phyloP scores from a whole-genome alignment of 1,140 invertebrate species.

The Zaprionus nigranus region DNA sequence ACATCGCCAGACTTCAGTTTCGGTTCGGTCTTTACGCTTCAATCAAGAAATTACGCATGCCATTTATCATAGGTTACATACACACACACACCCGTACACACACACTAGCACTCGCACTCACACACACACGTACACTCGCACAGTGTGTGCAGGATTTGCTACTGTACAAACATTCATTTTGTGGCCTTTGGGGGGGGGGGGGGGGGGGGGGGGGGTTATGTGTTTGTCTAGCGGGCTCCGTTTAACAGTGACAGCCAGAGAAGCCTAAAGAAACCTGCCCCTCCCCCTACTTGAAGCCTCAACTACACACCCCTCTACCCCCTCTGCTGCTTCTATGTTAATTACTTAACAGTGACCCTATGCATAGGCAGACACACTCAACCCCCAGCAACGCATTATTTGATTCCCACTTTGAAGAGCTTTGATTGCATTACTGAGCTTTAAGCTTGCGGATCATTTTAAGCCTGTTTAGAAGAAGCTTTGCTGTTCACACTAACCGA shows the following conservation, averaged over 20 bases:
- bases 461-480: background rate
- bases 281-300: background rate
- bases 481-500: background rate
- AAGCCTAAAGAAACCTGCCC: background rate
- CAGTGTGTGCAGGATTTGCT: slow-evolving; percentile 20
- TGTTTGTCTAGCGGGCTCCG: slow-evolving; percentile 31
- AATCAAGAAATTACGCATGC: slow-evolving; percentile 51
- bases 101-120: slow-evolving; percentile 2
- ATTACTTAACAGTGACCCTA: slow-evolving; percentile 26
- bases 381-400: background rate
- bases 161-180: slow-evolving; percentile 44
- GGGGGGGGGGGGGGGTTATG: too few relatives aligned
- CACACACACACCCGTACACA: background rate
- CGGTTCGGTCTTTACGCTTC: slow-evolving; percentile 30
- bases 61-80: slow-evolving; percentile 36
- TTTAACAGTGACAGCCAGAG: slow-evolving; percentile 26
- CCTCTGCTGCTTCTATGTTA: slow-evolving; percentile 21
- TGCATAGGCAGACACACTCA: background rate
- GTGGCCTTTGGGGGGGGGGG: too few relatives aligned
- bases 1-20: background rate
- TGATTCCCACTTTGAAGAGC: background rate
- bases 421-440: background rate
- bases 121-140: slow-evolving; percentile 4
- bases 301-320: background rate
- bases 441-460: background rate